Conservation (phyloP, 2,888 invertebrate species). For the Parnassius apollo region DNA sequence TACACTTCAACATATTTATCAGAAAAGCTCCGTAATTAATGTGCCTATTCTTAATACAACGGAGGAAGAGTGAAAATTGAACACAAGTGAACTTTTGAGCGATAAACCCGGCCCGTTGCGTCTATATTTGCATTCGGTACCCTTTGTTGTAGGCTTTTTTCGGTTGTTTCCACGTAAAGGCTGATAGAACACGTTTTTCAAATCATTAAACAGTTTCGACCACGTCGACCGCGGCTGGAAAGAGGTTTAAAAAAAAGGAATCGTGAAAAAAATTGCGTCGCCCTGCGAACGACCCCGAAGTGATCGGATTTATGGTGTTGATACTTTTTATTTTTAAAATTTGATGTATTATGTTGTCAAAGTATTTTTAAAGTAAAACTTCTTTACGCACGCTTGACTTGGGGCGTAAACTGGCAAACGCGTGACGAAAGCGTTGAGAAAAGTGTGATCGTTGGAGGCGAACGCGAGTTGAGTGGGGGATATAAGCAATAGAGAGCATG, state of each 20-base stretch:
- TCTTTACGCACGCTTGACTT: no score
- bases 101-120: slow-evolving; percentile 49
- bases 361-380: no score
- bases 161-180: slow-evolving; percentile 78
- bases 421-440: no score
- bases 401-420: no score
- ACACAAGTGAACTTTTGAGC: slow-evolving; percentile 30
- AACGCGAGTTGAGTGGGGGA: no score
- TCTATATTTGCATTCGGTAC: slow-evolving; percentile 77
- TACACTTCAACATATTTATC: slow-evolving; percentile 55
- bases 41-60: slow-evolving; percentile 29
- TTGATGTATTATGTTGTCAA: no score
- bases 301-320: slow-evolving; percentile 41
- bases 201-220: slow-evolving; percentile 81
- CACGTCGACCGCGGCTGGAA: slow-evolving; percentile 60
- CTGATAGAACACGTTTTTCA: slow-evolving; percentile 82
- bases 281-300: slow-evolving; percentile 50
- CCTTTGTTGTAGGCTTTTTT: slow-evolving; percentile 78
- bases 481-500: no score
- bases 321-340: slow-evolving; percentile 23
- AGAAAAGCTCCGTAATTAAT: slow-evolving; percentile 33
- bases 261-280: slow-evolving; percentile 55
- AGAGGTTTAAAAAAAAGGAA: slow-evolving; percentile 55
- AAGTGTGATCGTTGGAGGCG: no score
- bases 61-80: slow-evolving; percentile 45